A percentile compares a stretch with the other conserved stretches of the same genome.
Evolutionary conservation across 2,113 vertebrate species (phyloP).

Genomic region (Leptobrachium leishanense): DNA sequence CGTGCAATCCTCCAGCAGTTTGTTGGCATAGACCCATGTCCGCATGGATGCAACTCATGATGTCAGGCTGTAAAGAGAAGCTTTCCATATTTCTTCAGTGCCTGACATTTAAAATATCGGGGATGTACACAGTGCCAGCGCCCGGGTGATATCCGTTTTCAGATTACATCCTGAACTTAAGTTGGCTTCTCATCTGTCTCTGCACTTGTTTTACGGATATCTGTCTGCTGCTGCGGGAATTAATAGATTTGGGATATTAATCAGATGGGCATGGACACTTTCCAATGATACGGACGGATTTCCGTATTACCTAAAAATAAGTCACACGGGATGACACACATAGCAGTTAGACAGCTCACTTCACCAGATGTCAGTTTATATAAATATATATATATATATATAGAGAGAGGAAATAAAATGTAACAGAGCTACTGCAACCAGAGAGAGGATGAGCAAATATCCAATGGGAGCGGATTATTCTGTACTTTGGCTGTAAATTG

Average conservation of each 20-base stretch:
- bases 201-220: constrained; percentile 9
- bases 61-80: background rate
- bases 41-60: no score
- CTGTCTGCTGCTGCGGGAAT: background rate
- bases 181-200: constrained; percentile 2
- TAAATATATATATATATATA: no score
- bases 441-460: no score
- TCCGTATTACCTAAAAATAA: constrained; percentile 17
- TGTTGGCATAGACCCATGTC: no score
- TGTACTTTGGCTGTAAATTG: no score
- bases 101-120: constrained; percentile 6
- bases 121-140: background rate
- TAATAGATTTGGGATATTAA: background rate
- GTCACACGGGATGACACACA: background rate
- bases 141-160: background rate
- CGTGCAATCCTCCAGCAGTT: no score
- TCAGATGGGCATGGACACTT: background rate
- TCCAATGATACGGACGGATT: background rate
- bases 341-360: background rate
- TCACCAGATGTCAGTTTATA: no score
- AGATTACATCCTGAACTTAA: constrained; percentile 21
- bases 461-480: no score
- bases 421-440: no score
- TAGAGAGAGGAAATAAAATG: no score
- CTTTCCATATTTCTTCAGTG: background rate